Evolutionary conservation across 2,797 vertebrate genomes (phyloP), one percentile per base, ranked within the genome.

Genomic region (Novumbra hubbsi): DNA sequence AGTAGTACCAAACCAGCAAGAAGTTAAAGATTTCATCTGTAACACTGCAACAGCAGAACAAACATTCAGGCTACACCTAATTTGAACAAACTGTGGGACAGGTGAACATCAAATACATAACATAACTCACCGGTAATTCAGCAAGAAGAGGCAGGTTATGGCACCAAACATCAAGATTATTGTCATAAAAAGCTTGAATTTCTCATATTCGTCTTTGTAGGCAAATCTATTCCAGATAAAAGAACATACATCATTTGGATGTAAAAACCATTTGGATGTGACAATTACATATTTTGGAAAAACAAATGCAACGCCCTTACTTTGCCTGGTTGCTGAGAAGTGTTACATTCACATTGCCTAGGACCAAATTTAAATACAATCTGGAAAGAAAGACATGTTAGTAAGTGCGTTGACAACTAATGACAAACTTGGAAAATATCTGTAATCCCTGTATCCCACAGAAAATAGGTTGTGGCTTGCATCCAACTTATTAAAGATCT

Each of bases 151-250:
- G 89, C 96, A 98, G 1, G 96, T 91, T 12, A 98, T 93, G 0
- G 98, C 97, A 72, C 97, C 98, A 0, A 99, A 94, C 87, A 99
- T 93, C 82, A 99, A 92, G 86, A 99, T 98, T 86, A 99, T 98
- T 0, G 97, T 99, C 95, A 99, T 93, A 84, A 94, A 98, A 81
- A 99, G 96, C 87, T 99, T 99, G 89, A 99, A 99, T 88, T 99
- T 99, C 89, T 99, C 98, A 71, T 99, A 99, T 81, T 99, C 98
- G 0, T 99, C 97, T 93, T 99, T 99, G 92, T 99, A 99, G 41
- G 97, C 96, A 68, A 99, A 99, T 86, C 98, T 99, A 75, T 38
- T 21, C 0, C 0, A 70, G 74, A 8, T 27, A 74, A 73, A 1
- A 38, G 15, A 57, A 45, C 3, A 11, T 0, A 41, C 19, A n/a